phyloP scores from a whole-genome alignment of 2,113 vertebrate species.

The Paedocypris sp. region DNA sequence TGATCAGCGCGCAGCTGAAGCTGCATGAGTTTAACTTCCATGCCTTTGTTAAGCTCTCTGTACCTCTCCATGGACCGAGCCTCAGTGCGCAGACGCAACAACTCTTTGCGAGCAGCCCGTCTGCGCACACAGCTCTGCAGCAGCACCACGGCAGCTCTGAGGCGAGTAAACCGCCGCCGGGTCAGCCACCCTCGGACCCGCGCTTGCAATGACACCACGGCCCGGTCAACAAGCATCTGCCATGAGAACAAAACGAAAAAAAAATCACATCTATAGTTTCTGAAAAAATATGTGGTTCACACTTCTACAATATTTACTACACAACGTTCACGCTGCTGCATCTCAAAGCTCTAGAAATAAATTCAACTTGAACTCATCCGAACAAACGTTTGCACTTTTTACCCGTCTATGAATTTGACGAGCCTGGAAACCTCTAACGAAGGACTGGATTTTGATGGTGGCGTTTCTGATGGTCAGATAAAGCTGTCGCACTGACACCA shows the following conservation, averaged over 20 bases:
- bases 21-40: constrained; percentile 69
- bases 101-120: constrained; percentile 45
- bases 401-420: constrained; percentile 46
- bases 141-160: constrained; percentile 43
- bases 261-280: background rate
- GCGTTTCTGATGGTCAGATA: constrained; percentile 47
- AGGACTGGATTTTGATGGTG: constrained; percentile 61
- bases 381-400: background rate
- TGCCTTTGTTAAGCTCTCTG: constrained; percentile 63
- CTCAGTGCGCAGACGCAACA: constrained; percentile 52
- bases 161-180: constrained; percentile 28
- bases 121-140: constrained; percentile 64
- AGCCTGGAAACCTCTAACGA: constrained; percentile 48
- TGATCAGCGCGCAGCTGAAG: constrained; percentile 61
- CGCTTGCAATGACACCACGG: constrained; percentile 52
- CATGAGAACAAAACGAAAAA: background rate
- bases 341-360: too few species aligned
- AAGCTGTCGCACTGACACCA: constrained; percentile 46
- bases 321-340: too few species aligned
- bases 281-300: too few species aligned
- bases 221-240: constrained; percentile 49
- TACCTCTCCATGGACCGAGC: constrained; percentile 53
- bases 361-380: too few species aligned
- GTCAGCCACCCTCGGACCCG: constrained; percentile 62
- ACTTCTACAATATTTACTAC: too few species aligned